Base-by-base conservation (phyloP, 2,113 vertebrate genomes). In the Spilogale gracilis region DNA sequence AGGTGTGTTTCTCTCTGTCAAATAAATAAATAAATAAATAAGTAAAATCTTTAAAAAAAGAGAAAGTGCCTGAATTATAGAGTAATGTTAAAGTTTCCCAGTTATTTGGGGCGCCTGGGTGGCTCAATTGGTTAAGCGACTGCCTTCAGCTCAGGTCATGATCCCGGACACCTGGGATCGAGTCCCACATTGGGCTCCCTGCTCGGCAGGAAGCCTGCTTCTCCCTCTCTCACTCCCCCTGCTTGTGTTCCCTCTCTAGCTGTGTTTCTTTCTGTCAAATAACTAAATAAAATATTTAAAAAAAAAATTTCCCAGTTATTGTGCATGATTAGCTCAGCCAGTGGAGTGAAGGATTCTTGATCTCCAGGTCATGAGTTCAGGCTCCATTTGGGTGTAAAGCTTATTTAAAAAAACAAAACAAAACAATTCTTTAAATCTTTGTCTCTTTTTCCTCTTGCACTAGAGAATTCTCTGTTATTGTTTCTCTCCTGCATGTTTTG, bases 391-490 rank as follows among this genome's bases (percentile, higher is more conserved):
- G 13, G 43, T 23, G 10, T 48, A 45, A 48, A 76, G 23, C 43
- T 45, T 76, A 76, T 45, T 76, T 76, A 1, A 73, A 73, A 48
- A 74, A 74, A 48, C 45, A 23, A 43, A 48, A 48, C 13, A 60
- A 60, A 60, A 60, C 43, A 13, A 25, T 48, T 89, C 32, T 63
- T 82, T 92, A 96, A 88, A 52, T 94, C 27, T 32, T 82, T 94
- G 54, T 32, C 74, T 67, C 54, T 60, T 76, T 94, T 60, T 82
- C 74, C 52, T 94, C 11, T 89, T 21, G 60, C 32, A 50, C 30
- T 89, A 69, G 89, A 88, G 52, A 78, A 89, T 87, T 89, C 60
- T 86, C 27, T 52, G 23, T 85, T 88, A 90, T 91, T 69, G 7
- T 58, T 83, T 83, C 67, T 76, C 16, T 69, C 20, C 87, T 78